Conservation (phyloP, 2,113 vertebrate genomes). For the Aythya baeri region DNA sequence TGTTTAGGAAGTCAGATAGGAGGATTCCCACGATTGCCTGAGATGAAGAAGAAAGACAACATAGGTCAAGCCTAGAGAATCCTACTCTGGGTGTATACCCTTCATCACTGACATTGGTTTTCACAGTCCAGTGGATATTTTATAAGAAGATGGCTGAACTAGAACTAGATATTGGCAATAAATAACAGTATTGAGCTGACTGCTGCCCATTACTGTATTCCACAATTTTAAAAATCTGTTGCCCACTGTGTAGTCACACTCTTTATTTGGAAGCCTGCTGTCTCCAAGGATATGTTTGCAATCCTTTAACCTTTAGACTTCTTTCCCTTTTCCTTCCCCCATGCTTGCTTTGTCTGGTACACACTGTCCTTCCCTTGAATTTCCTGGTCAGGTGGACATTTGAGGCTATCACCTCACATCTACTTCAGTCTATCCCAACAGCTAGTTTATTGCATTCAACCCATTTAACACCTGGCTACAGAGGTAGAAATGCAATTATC, state of each 20-base stretch:
- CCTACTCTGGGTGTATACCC: background rate
- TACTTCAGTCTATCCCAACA: background rate
- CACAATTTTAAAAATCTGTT: background rate
- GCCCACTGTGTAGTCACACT: background rate
- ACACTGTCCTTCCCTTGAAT: background rate
- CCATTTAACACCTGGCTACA: background rate
- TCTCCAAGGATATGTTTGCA: background rate
- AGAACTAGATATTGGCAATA: background rate
- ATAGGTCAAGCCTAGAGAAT: background rate
- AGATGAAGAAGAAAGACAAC: background rate
- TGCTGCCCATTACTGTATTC: background rate
- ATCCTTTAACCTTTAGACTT: slow-evolving; percentile 14
- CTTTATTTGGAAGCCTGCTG: background rate
- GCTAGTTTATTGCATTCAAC: background rate
- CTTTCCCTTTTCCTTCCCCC: background rate
- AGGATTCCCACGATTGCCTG: background rate
- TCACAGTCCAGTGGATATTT: background rate
- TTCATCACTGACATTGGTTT: background rate
- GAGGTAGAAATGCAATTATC: background rate
- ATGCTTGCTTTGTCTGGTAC: background rate
- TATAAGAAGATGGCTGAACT: background rate
- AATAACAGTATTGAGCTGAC: background rate
- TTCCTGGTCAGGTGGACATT: background rate
- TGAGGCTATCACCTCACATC: background rate
- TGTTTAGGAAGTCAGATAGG: background rate